These are phyloP conservation scores for Oreochromis niloticus DNA, from an alignment of 2,113 vertebrate genomes.

Conservation along the genomic window DNA sequence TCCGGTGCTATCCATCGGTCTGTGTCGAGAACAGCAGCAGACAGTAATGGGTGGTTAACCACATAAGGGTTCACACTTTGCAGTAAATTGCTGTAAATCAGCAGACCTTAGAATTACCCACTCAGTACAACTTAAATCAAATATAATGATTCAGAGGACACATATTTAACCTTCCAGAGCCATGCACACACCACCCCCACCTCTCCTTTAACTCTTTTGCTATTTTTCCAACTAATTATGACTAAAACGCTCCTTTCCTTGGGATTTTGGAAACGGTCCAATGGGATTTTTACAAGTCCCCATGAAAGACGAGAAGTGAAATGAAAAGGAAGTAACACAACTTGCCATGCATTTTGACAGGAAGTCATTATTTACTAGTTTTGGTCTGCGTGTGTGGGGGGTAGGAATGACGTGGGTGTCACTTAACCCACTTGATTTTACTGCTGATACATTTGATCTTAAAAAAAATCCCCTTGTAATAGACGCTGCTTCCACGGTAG, in stretches of 20 bases:
- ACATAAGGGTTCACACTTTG: conserved; percentile 3
- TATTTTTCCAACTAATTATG: conserved; percentile 31
- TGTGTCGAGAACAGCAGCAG: neutral
- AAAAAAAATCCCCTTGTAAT: conserved; percentile 14
- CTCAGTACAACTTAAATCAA: neutral
- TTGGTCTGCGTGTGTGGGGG: neutral
- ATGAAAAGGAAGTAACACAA: conserved; percentile 32
- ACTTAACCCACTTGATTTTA: conserved; percentile 18
- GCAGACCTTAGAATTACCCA: neutral
- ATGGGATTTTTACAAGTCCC: neutral
- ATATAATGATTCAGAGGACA: neutral
- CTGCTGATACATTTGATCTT: conserved; percentile 27
- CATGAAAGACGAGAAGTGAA: conserved; percentile 34
- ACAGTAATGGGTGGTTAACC: neutral
- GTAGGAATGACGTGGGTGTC: conserved; percentile 38
- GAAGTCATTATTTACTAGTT: conserved; percentile 63
- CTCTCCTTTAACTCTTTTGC: neutral
- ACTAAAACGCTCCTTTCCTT: neutral
- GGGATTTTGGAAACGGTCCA: neutral
- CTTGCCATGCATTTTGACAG: conserved; percentile 37
- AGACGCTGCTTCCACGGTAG: neutral
- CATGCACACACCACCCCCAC: neutral
- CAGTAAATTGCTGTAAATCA: conserved; percentile 1
- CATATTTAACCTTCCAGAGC: neutral
- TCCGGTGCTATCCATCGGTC: neutral